Base-by-base conservation (phyloP, 2,113 vertebrate species). In the Oceanodroma tethys region DNA sequence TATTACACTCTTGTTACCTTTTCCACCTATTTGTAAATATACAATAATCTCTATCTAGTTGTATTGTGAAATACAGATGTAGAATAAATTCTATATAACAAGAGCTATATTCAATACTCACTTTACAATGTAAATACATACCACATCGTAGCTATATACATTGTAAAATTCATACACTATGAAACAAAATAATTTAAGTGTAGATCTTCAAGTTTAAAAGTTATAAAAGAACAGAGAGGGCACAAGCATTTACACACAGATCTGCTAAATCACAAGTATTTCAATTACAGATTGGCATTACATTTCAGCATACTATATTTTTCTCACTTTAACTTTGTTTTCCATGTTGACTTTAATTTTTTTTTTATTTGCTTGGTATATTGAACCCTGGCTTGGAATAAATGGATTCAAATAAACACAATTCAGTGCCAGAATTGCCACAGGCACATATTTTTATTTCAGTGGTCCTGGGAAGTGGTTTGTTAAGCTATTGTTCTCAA, bases 401-500 rank as follows among this genome's bases (percentile, higher is more conserved):
- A 98, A 95, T 94, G 95, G 87, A 97, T 97, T 98, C 96, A 98
- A 98, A 98, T 97, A 98, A 98, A 98, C 96, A 98, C 94, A 92
- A 32, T 90, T 95, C 96, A 88, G 93, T 93, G 97, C 98, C 98
- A 98, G 95, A 97, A 98, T 90, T 97, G 98, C 98, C 98, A 98
- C 86, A 95, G 98, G 98, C 98, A 96, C 97, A 98, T 98, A 98
- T 91, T 98, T 98, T 97, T 97, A 96, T 98, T 98, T 97, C 98
- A 98, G 97, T 98, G 96, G 98, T 98, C 98, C 98, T 98, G 98
- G 98, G 98, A 99, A 99, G 98, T 98, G 97, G 98, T 98, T 98
- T 98, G 96, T 98, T 98, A 98, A 98, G 97, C 98, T 98, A 99
- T 99, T 99, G 99, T 99, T 99, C 98, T 98, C 98, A 91, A 99